A percentile compares a stretch with the other conserved stretches of the same genome.
These are phyloP conservation scores for Notoglanidium macrostoma DNA, from an alignment of 2,797 vertebrate genomes.

Conservation along the genomic window DNA sequence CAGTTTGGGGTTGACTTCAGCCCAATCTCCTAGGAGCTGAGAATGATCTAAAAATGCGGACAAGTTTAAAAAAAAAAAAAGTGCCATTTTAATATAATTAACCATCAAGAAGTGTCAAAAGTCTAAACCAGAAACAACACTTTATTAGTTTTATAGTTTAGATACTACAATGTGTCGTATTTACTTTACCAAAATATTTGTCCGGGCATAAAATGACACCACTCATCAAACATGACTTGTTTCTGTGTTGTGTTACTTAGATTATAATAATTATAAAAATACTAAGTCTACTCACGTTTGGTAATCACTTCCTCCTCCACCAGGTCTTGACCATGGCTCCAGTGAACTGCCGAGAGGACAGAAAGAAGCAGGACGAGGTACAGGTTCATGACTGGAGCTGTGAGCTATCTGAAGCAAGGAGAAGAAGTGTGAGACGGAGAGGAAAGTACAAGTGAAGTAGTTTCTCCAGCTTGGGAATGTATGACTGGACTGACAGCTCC, in stretches of 20 bases:
- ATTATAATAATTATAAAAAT: neutral
- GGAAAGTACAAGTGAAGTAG: neutral
- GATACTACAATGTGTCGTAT: neutral
- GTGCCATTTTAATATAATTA: neutral
- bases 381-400: slow-evolving; percentile 50
- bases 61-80: no score
- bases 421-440: neutral
- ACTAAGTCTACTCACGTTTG: slow-evolving; percentile 44
- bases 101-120: neutral
- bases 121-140: neutral
- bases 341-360: slow-evolving; percentile 43
- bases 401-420: slow-evolving; percentile 21
- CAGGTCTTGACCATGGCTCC: slow-evolving; percentile 43
- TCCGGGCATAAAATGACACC: neutral
- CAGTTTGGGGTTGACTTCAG: neutral
- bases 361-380: slow-evolving; percentile 48
- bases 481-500: slow-evolving; percentile 23
- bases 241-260: neutral
- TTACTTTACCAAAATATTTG: neutral
- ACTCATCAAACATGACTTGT: neutral
- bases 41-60: slow-evolving; percentile 32
- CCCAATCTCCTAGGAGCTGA: slow-evolving; percentile 49
- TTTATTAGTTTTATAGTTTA: neutral
- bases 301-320: slow-evolving; percentile 36
- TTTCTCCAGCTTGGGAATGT: slow-evolving; percentile 34